phyloP scores from a whole-genome alignment of 1,140 invertebrate species.

The Drosophila eugracilis region DNA sequence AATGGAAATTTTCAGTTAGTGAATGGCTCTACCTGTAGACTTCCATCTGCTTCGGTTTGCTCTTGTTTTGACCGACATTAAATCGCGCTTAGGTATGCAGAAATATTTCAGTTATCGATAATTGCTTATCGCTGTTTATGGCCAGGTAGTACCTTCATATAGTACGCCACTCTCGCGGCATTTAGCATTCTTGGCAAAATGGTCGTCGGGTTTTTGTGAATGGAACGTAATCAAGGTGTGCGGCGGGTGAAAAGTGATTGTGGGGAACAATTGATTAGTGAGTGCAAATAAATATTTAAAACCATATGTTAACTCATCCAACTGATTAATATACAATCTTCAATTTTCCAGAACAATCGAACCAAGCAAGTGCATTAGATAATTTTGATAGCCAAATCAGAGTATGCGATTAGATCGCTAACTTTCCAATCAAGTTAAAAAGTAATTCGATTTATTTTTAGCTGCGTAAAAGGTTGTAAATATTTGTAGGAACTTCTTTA shows the following conservation, averaged over 20 bases:
- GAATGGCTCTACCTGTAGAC: slow-evolving; percentile 27
- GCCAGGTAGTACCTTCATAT: slow-evolving; percentile 29
- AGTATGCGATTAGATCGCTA: slow-evolving; percentile 2
- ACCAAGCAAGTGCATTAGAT: background rate
- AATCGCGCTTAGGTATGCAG: slow-evolving; percentile 63
- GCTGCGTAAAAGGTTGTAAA: background rate
- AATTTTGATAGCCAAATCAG: slow-evolving; percentile 2
- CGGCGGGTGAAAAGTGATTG: background rate
- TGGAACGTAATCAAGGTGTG: slow-evolving; percentile 21
- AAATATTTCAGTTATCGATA: slow-evolving; percentile 61
- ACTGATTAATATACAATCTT: slow-evolving; percentile 14
- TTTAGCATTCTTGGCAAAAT: slow-evolving; percentile 39
- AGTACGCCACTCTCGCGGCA: slow-evolving; percentile 29
- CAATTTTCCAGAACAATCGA: slow-evolving; percentile 13
- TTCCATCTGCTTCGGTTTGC: background rate
- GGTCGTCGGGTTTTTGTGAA: slow-evolving; percentile 55
- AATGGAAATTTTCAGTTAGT: slow-evolving; percentile 41
- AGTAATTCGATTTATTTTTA: background rate
- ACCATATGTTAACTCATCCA: slow-evolving; percentile 22
- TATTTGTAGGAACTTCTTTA: background rate
- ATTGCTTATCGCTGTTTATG: slow-evolving; percentile 57
- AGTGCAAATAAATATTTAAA: slow-evolving; percentile 28
- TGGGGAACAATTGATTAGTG: slow-evolving; percentile 26
- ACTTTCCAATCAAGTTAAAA: background rate
- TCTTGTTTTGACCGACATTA: slow-evolving; percentile 38